Base-by-base conservation (phyloP, 2,113 vertebrate genomes). In the Bambusicola thoracicus region DNA sequence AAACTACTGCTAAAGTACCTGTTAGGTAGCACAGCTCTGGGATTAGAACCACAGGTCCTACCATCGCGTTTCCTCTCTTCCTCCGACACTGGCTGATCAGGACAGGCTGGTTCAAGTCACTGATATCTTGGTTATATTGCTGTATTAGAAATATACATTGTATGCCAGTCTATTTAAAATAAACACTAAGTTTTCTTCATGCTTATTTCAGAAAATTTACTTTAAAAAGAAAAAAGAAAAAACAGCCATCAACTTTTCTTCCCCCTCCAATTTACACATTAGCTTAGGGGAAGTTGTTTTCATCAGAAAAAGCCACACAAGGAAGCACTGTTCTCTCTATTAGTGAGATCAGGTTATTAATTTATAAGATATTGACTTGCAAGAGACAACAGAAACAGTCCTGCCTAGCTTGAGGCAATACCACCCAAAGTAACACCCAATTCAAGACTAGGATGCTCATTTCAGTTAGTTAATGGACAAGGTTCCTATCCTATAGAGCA, bases 21-120 rank as follows among this genome's bases (percentile, higher is more conserved):
- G 99, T 99, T 4, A 99, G 97, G 86, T 98, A 99, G 97, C 99
- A 99, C 59, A 99, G 97, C 81, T 99, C 99, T 8, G 99, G 99
- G 67, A 99, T 96, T 6, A 99, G 98, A 97, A 98, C 91, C 38
- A 98, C 98, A 0, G 99, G 98, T 32, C 98, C 98, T 3, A 96
- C 92, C 29, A 98, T 79, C 1, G 92, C 74, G 13, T 40, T 98
- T 22, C 97, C 98, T 4, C 97, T 96, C 51, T 22, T 84, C 63
- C 73, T 98, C 94, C 97, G 99, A 38, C 98, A 94, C 24, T 99
- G 97, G 91, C 98, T 99, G 78, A 99, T 81, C 94, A 99, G 93
- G 53, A 99, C 98, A 4, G 98, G 98, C 87, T 99, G 99, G 70
- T 98, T 98, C 48, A 91, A 63, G 81, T 99, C 99, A 1, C 56